phyloP scores from a whole-genome alignment of 2,888 invertebrate species.

The Leptarthrus brevirostris region DNA sequence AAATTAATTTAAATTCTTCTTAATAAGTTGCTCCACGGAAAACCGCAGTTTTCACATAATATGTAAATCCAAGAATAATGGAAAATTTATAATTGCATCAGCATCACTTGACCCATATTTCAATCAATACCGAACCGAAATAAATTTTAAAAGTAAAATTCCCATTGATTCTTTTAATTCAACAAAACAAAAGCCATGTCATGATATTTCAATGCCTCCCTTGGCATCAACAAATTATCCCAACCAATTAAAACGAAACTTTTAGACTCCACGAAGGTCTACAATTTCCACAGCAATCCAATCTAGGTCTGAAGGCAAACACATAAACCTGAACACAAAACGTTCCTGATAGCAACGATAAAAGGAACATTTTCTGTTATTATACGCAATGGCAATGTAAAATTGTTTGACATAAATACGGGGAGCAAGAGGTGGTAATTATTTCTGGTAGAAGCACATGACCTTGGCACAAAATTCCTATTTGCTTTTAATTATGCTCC shows the following conservation, averaged over 20 bases:
- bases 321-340: not conserved
- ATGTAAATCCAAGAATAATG: not conserved
- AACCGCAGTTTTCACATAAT: not conserved
- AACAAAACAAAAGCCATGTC: conserved; percentile 18
- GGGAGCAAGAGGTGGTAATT: conserved; percentile 21
- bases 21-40: too few species aligned
- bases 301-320: conserved; percentile 20
- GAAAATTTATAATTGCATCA: conserved; percentile 14
- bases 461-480: conserved; percentile 45
- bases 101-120: conserved; percentile 19
- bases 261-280: not conserved
- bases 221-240: conserved; percentile 29
- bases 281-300: not conserved
- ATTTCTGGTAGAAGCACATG: conserved; percentile 46
- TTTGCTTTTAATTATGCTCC: conserved; percentile 46
- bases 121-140: not conserved
- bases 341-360: conserved; percentile 27
- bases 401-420: conserved; percentile 32
- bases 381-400: conserved; percentile 25
- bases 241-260: conserved; percentile 15
- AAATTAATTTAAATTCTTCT: too few species aligned
- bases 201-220: conserved; percentile 1
- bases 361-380: conserved; percentile 31
- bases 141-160: conserved; percentile 2
- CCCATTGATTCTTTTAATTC: not conserved